Base-by-base conservation (phyloP, 2,888 invertebrate species). In the Hydrotaea diabolus region DNA sequence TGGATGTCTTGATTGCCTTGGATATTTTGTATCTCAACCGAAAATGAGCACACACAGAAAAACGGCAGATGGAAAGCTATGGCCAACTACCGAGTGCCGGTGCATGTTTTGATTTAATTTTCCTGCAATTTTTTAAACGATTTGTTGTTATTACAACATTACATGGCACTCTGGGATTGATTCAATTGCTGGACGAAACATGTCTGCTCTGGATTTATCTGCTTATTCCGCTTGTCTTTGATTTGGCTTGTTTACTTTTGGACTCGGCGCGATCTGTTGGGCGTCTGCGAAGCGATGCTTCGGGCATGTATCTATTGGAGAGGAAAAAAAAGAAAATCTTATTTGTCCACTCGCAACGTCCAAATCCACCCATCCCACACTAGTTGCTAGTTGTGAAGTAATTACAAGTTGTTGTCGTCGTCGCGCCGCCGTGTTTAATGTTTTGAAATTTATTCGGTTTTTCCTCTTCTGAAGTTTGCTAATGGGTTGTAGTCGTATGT, bases 101-200 rank as follows among this genome's bases (percentile, higher is more conserved):
- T 62, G 74, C 74, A 46, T 59, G 73, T 39, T 66, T 66, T 43
- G 72, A 23, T 62, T 46, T 31, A 8, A 43, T 59, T 82, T 82
- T 75, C 78, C 62, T 78, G 78, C 72, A 53, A 72, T 72, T 75
- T 75, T 59, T 3, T 59, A 66, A 82, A 66, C 76, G 64, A 74
- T 74, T 74, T 75, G 82, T 78, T 82, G 69, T 62, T 71, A 62
- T 82, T 82, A 39, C 78, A 71, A 77, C 55, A 75, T 39, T 39
- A 62, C 66, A 26, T n/a, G n/a, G n/a, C 59, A 59, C 8, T 13
- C 3, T 4, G 26, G 11, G 55, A 11, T 59, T 2, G 23, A 43
- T 36, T 11, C 11, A 73, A 73, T 77, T 75, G 71, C 59, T 77
- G n/a, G 17, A 71, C 31, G 9, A 23, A 19, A 11, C 31, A 53